Evolutionary conservation across 1,140 invertebrate genomes (phyloP).

Genomic region (Harpegnathos saltator): DNA sequence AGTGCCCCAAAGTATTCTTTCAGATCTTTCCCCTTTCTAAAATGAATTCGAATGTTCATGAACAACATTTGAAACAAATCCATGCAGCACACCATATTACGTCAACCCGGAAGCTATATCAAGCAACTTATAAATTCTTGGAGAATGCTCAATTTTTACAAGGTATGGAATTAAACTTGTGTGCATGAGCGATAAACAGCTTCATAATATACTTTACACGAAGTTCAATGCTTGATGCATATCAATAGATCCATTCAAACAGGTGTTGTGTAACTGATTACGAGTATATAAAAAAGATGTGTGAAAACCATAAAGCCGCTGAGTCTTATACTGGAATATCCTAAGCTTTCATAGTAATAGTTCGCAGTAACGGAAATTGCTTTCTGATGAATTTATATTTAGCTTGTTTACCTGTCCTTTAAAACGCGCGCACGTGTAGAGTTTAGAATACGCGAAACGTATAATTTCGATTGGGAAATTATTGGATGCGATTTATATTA

Average conservation of each 20-base stretch:
- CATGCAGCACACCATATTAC: too few relatives aligned
- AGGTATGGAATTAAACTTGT: background rate
- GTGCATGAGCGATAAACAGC: background rate
- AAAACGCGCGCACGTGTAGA: background rate
- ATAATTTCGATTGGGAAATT: background rate
- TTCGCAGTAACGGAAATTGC: too few relatives aligned
- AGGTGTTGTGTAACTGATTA: background rate
- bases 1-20: too few relatives aligned
- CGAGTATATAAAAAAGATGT: background rate
- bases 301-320: background rate
- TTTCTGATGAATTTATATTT: constrained; percentile 34
- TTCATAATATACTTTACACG: background rate
- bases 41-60: too few relatives aligned
- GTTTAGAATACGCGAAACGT: background rate
- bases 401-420: constrained; percentile 5
- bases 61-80: too few relatives aligned
- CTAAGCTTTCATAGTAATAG: too few relatives aligned
- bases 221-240: constrained; percentile 2
- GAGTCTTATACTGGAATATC: too few relatives aligned
- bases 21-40: too few relatives aligned
- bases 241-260: constrained; percentile 12
- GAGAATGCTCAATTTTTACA: background rate
- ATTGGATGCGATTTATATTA: background rate
- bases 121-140: too few relatives aligned
- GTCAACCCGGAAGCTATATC: too few relatives aligned